Evolutionary conservation across 64 coral and sea anemone genomes (phyloP), one percentile per base, ranked within the genome.

Genomic region (Montipora cactus): DNA sequence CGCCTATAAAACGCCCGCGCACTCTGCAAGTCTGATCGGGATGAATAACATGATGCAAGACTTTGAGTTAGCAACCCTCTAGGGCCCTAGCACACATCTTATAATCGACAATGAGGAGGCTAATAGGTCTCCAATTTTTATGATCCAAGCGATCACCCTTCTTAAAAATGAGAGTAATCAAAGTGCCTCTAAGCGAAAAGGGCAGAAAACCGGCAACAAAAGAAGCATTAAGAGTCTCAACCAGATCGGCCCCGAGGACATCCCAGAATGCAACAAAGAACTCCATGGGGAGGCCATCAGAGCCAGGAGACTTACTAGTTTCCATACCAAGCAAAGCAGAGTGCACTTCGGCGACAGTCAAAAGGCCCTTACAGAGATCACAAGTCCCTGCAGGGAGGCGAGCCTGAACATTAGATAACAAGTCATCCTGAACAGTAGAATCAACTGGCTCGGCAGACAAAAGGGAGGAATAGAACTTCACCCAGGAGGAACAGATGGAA

Each of bases 21-120:
- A 94, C 84, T 0, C 72, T 14, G 10, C 83, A 88, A 4, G 84
- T 88, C 45, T 80, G 92, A 88, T 94, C 92, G 3, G 64, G 12
- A 77, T 2, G 7, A 23, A 47, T 21, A 7, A 87, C 61, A 14
- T 47, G 7, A 14, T 87, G 62, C 4, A 87, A 48, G 6, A 87
- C 83, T 16, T 87, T 44, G 21, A 75, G 25, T 12, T 47, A 14
- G 37, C 73, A 2, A 4, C 73, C 23, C 2, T 9, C 69, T 44
- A 89, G 7, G 2, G 59, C n/a, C 10, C 87, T 22, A 18, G 64
- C 64, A 3, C 44, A 45, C 3, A 87, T 20, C 49, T 89, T 89
- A 76, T 89, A 89, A 48, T 89, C 87, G 7, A 77, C 87, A 59
- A 78, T 89, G 0, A 79, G 14, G 0, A 79, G 88, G 8, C 28